Evolutionary conservation across 2,888 invertebrate species (phyloP), one percentile per base, ranked within the genome.

Genomic region (Perizoma affinitatum): DNA sequence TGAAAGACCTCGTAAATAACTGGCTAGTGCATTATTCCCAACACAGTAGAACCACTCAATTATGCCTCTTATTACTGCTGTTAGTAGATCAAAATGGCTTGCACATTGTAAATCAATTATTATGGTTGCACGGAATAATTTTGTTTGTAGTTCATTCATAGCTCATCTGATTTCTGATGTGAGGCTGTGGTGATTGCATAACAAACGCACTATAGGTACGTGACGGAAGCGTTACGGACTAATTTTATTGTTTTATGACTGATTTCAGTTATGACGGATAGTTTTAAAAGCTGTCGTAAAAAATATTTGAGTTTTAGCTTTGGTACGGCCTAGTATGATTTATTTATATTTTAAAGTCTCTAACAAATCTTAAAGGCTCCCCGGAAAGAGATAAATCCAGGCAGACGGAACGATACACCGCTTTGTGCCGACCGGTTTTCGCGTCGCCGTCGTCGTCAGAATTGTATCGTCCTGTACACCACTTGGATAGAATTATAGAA

Each of bases 1-100:
- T 91, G 91, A 92, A 91, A 90, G 90, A 92, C 91, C 91, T 90
- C 91, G 82, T 92, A 90, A 91, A 91, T 88, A 85, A 86, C 83
- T 85, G n/a, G 79, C 76, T 78, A 81, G 84, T 85, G 87, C 87
- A 89, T 87, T 89, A 88, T 90, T 88, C 87, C 88, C 82, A 83
- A 86, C 86, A 89, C 86, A 86, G 85, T 87, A 82, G 83, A 78
- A 74, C 60, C 78, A 79, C 71, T 68, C 86, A 72, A 88, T 80
- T 82, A 73, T 85, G 78, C 67, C 67, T 73, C 79, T 78, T 89
- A 87, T 68, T 63, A 59, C 71, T 64, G 63, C 66, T 59, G 66
- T 44, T 63, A 73, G 82, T 79, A 79, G 80, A 77, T 70, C 75
- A 80, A 74, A 76, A 74, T 83, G 61, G 75, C 71, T 46, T 76